Conservation (phyloP, 1,140 invertebrate genomes). For the Acromyrmex echinatior region DNA sequence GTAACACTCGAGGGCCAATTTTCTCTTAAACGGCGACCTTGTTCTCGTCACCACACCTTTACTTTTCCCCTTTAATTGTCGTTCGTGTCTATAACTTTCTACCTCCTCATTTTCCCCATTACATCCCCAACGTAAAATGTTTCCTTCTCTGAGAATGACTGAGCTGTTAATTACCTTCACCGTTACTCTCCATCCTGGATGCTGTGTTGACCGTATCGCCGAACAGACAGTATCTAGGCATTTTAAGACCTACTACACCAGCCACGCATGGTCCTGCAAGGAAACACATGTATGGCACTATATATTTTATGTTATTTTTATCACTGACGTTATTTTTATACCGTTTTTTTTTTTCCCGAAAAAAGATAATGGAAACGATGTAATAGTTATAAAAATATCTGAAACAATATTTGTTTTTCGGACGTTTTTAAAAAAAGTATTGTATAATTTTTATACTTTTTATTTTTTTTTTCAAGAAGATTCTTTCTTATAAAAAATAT, state of each 20-base stretch:
- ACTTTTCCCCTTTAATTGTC: conserved; percentile 46
- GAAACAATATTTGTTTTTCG: not conserved
- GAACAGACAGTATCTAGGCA: conserved; percentile 97
- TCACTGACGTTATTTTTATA: no score
- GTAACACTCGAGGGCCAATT: conserved; percentile 38
- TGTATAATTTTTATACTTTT: not conserved
- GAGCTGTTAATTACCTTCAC: conserved; percentile 88
- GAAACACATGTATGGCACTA: conserved; percentile 56
- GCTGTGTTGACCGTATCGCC: conserved; percentile 98
- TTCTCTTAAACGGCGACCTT: conserved; percentile 48
- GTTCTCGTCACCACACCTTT: conserved; percentile 22
- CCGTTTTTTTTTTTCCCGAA: no score
- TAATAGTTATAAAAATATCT: not conserved
- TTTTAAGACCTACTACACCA: conserved; percentile 97
- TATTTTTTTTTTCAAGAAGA: not conserved
- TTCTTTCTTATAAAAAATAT: not conserved
- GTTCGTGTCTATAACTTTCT: conserved; percentile 25
- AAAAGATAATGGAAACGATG: not conserved
- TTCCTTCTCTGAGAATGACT: conserved; percentile 26
- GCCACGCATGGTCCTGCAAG: conserved; percentile 95
- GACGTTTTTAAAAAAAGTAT: no score
- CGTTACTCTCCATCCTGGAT: conserved; percentile 97
- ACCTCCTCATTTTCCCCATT: not conserved
- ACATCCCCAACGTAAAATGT: conserved; percentile 8
- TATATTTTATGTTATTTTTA: not conserved